Base-by-base conservation (phyloP, 2,888 invertebrate species). In the Pristionchus arcanus region DNA sequence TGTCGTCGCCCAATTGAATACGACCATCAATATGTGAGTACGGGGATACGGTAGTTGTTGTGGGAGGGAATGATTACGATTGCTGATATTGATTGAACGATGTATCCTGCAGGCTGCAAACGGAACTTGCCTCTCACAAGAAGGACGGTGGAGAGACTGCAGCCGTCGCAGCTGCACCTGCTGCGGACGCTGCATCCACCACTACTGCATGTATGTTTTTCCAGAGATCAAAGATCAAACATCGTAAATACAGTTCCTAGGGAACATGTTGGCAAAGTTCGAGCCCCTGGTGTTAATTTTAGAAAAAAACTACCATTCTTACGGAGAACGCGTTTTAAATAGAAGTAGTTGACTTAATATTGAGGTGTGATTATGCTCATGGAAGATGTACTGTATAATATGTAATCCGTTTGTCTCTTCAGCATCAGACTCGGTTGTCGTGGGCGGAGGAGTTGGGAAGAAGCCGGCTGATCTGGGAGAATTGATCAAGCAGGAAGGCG, bases 1-100 rank as follows among this genome's bases (percentile, higher is more conserved):
- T 77, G 66, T 92, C 19, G 90, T 91, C 49, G 87, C 88, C 21
- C 92, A 92, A 83, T 81, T 92, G 68, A 92, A 92, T 89, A 90
- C 91, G 66, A 91, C 92, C 63, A 86, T 86, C 66, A 37, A 66
- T 37, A 63, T 86, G 86, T 86, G 63, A 86, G 86, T 66, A 49
- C 42, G 42, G 42, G 85, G 28, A 83, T 53, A 49, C 81, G 9
- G 74, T 34, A 34, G 37, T 19, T 37, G 34, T 31, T 2, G 31
- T 7, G 21, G 28, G 16, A 74, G 31, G 15, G 77, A 42, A 13
- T 4, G 77, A 77, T 13, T 77, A 77, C 42, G n/a, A n/a, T 77
- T 49, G 37, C 25, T 21, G 21, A 7, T 42, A 21, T 77, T 19
- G 77, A 77, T 42, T n/a, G 74, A 74, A 19, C 28, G 49, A 49